Evolutionary conservation across 2,113 vertebrate genomes (phyloP).

Genomic region (Lophura nycthemera): DNA sequence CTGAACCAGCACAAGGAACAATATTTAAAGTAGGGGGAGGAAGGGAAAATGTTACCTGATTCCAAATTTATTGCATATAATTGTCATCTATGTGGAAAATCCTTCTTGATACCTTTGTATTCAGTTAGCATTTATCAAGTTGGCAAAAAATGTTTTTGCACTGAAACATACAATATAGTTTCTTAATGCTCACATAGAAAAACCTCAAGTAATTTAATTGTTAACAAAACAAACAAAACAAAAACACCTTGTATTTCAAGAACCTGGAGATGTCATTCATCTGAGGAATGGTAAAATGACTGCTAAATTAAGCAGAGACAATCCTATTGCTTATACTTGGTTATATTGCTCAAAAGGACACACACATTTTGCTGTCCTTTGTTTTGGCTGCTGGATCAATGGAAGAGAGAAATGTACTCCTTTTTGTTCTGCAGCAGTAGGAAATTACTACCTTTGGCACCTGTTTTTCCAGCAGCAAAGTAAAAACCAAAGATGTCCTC

Average conservation of each 20-base stretch:
- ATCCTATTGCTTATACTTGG: not conserved
- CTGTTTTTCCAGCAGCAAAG: not conserved
- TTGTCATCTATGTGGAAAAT: not conserved
- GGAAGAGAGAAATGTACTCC: not conserved
- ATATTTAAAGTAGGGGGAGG: not conserved
- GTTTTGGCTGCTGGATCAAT: not conserved
- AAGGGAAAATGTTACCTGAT: not conserved
- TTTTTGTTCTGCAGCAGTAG: not conserved
- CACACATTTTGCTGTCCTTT: not conserved
- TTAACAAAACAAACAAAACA: not conserved
- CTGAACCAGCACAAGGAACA: rapidly evolving
- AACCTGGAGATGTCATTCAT: not conserved
- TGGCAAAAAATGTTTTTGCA: not conserved
- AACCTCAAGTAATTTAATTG: not conserved
- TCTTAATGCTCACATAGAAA: not conserved
- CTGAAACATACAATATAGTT: not conserved
- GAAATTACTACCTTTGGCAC: not conserved
- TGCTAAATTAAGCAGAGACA: no score
- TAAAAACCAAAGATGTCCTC: not conserved
- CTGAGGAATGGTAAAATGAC: not conserved
- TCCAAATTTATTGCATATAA: not conserved
- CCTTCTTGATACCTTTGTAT: not conserved
- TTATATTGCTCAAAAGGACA: not conserved
- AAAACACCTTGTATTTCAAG: not conserved
- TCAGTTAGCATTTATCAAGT: not conserved